Evolutionary conservation across 2,888 invertebrate species (phyloP), one percentile per base, ranked within the genome.

Genomic region (Conistra vaccinii): DNA sequence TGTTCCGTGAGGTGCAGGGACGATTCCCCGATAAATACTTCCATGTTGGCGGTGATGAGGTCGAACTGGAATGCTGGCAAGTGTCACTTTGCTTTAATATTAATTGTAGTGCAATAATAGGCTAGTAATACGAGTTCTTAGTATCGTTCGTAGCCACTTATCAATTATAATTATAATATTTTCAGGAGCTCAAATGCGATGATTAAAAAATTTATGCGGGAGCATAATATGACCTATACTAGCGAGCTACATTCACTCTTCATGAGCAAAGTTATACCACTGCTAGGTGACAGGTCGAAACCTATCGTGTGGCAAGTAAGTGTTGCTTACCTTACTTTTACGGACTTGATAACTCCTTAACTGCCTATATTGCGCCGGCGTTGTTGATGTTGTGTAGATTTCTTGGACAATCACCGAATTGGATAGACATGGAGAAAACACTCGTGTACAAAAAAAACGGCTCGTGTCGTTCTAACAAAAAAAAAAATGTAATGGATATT

Each of bases 41-140:
- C n/a, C 99, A 99, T 93, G 93, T 99, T 3, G 99, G 99, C 7
- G 99, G 99, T 0, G 99, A 99, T 93, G 99, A 99, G 95, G 99
- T 99, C 0, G 97, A 97, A 42, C 97, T 98, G 89, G 95, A 96
- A 68, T 99, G 99, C 91, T 99, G 99, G 99, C 98, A 91, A 94
- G 95, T 51, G 26, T 7, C 4, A 10, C 23, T 51, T 69, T 12
- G 12, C 29, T 23, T 35, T 35, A 20, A 55, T 12, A 7, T 26
- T 67, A 17, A 20, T 7, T 9, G 3, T 53, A 10, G n/a, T 53
- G 12, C n/a, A 65, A 17, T 63, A 45, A 9, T 29, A 57, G 20
- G 17, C 9, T 57, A 9, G 0, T 58, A 23, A 42, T 17, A 14
- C 23, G 20, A 10, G 29, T 29, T 62, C 14, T 17, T 6, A n/a